Evolutionary conservation across 2,113 vertebrate genomes (phyloP).

Genomic region (Crotophaga sulcirostris): DNA sequence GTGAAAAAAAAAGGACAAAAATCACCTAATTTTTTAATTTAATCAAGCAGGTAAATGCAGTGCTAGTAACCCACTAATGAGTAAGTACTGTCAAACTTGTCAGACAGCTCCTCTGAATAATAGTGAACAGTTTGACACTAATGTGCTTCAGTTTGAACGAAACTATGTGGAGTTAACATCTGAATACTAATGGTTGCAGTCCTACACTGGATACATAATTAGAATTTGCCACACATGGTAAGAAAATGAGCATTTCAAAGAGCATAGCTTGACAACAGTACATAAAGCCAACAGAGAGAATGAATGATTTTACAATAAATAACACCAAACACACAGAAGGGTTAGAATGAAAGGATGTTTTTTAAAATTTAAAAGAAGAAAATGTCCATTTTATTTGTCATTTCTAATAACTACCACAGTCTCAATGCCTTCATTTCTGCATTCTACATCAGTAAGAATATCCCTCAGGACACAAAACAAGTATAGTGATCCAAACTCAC

Average conservation of each 20-base stretch:
- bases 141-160: background rate
- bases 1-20: background rate
- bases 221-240: background rate
- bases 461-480: background rate
- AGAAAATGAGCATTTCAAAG: background rate
- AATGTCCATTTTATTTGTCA: background rate
- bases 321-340: background rate
- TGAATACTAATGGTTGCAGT: constrained; percentile 1
- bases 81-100: constrained; percentile 14
- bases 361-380: background rate
- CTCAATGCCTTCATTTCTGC: background rate
- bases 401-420: background rate
- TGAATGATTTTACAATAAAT: background rate
- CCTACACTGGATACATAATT: background rate
- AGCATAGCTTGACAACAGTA: background rate
- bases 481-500: background rate
- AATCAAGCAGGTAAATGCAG: background rate
- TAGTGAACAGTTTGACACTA: constrained; percentile 43
- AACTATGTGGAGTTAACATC: background rate
- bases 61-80: background rate
- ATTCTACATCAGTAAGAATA: background rate
- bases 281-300: background rate
- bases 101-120: background rate
- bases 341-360: background rate
- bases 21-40: background rate